Base-by-base conservation (phyloP, 2,888 invertebrate genomes). In the Diogma glabrata region DNA sequence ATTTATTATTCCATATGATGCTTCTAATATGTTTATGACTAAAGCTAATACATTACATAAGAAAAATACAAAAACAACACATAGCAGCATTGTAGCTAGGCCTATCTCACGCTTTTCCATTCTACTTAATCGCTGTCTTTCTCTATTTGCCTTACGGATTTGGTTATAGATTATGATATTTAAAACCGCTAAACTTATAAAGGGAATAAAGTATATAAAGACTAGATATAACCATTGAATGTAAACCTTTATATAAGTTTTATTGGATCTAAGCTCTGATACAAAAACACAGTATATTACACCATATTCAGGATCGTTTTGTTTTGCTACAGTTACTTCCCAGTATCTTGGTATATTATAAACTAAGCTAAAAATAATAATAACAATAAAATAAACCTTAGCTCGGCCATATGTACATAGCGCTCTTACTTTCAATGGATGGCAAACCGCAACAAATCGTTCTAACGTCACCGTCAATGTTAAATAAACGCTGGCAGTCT, bases 141-240 rank as follows among this genome's bases (percentile, higher is more conserved):
- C 93, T 40, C 83, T 78, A 69, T 91, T 91, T 28, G 95, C 94
- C 59, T 84, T 81, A 56, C 90, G 79, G 56, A 95, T 92, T 73
- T 93, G 88, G 58, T 79, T 75, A 71, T 91, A 92, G 63, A 97
- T 95, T 66, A 89, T 84, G 52, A 84, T 79, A 72, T 97, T 97
- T 62, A 96, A 81, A 55, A 88, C 81, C 46, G 92, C 88, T 59
- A 96, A 76, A 55, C 87, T 82, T 51, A 84, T 75, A 68, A 97
- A 91, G 3, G 97, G 97, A 60, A 96, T 78, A 60, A 92, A 80
- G 70, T 95, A 94, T 79, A 94, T 90, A 61, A 95, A 85, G 56
- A 95, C 77, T 61, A 96, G 79, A 71, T 96, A 95, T 72, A 93
- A 77, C 87, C 94, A 94, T 66, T 92, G 86, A 56, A 93, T 89